Conservation (phyloP, 1,140 invertebrate genomes). For the Dinothrombium tinctorium region DNA sequence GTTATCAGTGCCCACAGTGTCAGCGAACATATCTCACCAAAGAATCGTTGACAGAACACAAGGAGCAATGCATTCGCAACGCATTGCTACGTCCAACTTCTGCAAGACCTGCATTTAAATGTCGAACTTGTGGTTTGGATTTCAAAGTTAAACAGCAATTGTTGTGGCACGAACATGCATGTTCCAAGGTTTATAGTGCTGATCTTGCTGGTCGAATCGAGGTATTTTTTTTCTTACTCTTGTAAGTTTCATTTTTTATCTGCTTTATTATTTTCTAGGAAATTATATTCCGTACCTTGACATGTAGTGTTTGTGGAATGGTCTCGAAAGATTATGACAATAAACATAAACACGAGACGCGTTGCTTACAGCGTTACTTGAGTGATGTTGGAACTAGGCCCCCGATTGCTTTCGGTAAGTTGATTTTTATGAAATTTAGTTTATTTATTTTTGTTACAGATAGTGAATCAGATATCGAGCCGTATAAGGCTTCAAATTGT, state of each 20-base stretch:
- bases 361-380: not conserved
- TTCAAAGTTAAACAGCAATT: conserved; percentile 16
- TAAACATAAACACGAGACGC: conserved; percentile 1
- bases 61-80: not conserved
- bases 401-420: not conserved
- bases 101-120: conserved; percentile 13
- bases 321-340: not conserved
- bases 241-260: not conserved
- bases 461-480: not conserved
- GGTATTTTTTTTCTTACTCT: not conserved
- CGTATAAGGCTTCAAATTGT: not conserved
- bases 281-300: not conserved
- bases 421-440: not conserved
- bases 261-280: not conserved
- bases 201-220: not conserved
- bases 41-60: not conserved
- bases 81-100: not conserved
- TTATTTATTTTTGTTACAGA: conserved; percentile 1
- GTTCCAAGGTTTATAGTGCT: conserved; percentile 3
- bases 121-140: conserved; percentile 17
- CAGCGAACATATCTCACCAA: conserved; percentile 1
- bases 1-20: conserved; percentile 1
- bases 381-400: not conserved
- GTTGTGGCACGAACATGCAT: conserved; percentile 6
- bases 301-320: conserved; percentile 5